Evolutionary conservation across 2,888 invertebrate genomes (phyloP).

Genomic region (Drosophila prolongata): DNA sequence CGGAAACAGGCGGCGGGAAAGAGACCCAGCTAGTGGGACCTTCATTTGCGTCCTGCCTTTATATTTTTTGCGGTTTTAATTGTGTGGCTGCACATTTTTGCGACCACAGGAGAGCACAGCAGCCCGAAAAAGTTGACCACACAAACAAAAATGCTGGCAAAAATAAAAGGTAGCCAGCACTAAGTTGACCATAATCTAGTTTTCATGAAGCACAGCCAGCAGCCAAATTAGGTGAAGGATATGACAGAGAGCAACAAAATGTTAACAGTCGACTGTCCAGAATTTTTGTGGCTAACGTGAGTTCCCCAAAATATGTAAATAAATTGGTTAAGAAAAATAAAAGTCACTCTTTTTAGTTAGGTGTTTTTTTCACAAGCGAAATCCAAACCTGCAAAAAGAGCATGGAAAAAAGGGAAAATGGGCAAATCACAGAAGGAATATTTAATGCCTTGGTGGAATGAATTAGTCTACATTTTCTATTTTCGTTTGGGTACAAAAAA

Average conservation of each 20-base stretch:
- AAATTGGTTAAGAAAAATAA: constrained; percentile 17
- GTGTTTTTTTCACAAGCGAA: neutral
- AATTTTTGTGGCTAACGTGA: constrained; percentile 5
- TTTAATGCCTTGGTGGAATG: constrained; percentile 1
- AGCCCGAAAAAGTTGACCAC: constrained; percentile 43
- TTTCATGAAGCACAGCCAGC: constrained; percentile 34
- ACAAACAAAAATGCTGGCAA: constrained; percentile 20
- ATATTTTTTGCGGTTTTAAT: constrained; percentile 49
- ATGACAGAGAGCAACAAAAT: constrained; percentile 40
- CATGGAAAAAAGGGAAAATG: constrained; percentile 1
- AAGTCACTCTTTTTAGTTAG: neutral
- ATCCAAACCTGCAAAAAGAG: neutral
- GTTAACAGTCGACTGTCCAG: neutral
- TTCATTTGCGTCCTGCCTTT: constrained; percentile 31
- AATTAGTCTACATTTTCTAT: neutral
- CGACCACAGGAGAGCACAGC: constrained; percentile 19
- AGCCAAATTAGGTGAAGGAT: constrained; percentile 71
- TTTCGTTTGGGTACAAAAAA: too few relatives aligned
- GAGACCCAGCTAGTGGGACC: neutral
- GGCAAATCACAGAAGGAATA: constrained; percentile 6
- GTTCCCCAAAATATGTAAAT: constrained; percentile 35
- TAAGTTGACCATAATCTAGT: constrained; percentile 69
- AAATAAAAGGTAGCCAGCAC: constrained; percentile 30
- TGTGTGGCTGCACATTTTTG: constrained; percentile 38
- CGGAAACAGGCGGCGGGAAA: neutral